Percentiles rank a stretch among this genome's conserved stretches.
Conservation (phyloP, 2,888 invertebrate species). For the Cheilosia variabilis region DNA sequence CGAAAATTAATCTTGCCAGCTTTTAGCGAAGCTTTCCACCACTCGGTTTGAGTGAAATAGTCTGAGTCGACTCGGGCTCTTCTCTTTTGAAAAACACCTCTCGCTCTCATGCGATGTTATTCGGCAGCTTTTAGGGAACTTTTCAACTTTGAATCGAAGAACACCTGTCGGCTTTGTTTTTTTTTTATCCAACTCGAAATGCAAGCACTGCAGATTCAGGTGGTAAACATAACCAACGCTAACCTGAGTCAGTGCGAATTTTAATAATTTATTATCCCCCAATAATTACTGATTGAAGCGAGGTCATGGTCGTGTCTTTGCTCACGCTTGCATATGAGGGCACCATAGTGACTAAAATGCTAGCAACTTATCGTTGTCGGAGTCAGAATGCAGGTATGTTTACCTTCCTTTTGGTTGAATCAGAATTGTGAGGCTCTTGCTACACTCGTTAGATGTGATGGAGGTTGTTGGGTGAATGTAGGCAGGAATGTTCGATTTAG, state of each 20-base stretch:
- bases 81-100: slow-evolving; percentile 37
- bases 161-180: slow-evolving; percentile 63
- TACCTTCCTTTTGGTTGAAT: too few species aligned
- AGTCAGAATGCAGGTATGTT: too few species aligned
- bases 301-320: slow-evolving; percentile 25
- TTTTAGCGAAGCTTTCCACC: slow-evolving; percentile 50
- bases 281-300: slow-evolving; percentile 45
- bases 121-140: slow-evolving; percentile 14
- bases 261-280: slow-evolving; percentile 50
- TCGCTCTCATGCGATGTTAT: slow-evolving; percentile 64
- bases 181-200: not conserved
- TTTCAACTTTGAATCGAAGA: slow-evolving; percentile 42
- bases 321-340: not conserved
- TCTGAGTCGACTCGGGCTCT: slow-evolving; percentile 29
- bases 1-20: slow-evolving; percentile 43
- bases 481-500: too few species aligned
- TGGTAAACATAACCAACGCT: slow-evolving; percentile 2
- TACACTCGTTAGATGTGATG: too few species aligned
- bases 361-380: too few species aligned
- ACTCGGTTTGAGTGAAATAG: slow-evolving; percentile 48
- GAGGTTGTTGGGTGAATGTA: too few species aligned
- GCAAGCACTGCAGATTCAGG: not conserved
- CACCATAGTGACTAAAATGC: too few species aligned
- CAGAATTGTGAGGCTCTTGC: too few species aligned
- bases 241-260: slow-evolving; percentile 55